Base-by-base conservation (phyloP, 1,140 invertebrate genomes). In the Heliconius hewitsoni region DNA sequence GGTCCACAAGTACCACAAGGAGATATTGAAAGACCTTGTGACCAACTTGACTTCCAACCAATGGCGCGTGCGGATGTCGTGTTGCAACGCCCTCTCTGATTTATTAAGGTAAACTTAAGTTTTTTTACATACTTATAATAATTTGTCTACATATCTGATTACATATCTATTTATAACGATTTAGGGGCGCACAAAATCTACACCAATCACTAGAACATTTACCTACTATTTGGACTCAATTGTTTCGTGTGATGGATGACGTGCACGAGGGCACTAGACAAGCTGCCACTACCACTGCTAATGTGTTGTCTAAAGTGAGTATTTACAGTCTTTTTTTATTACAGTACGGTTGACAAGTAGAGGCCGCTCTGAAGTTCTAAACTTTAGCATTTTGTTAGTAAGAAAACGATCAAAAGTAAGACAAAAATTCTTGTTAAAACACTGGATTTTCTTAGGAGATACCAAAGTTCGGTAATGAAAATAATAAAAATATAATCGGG, bases 161-260 rank as follows among this genome's bases (percentile, higher is more conserved):
- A 52, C 23, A 57, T 23, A 23, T 23, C 23, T 23, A 23, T 66
- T 30, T 16, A 66, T 30, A 66, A 72, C 19, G 8, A 39, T 72
- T 9, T 82, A 94, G 94, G 30, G 93, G 91, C 34, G 91, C 92
- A 8, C 81, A 89, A 71, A 92, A 89, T 71, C 84, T 94, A 1
- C 89, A 93, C 81, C 89, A 92, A 9, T 94, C 91, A 1, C 37
- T 92, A 71, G 89, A 93, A 4, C 95, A 95, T 83, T 80, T 98
- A 74, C 95, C 96, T 0, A 96, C 97, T 83, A 94, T 99, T 4
- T 98, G 98, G 98, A 95, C 95, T 16, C 97, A 97, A 88, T 93
- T 98, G 50, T 98, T 99, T 87, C 94, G 97, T 50, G 98, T 99
- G 1, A 97, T 98, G 96, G 98, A 99, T 92, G 98, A 99, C 93